Evolutionary conservation across 1,140 invertebrate genomes (phyloP), one percentile per base, ranked within the genome.

Genomic region (Parasteatoda tepidariorum): DNA sequence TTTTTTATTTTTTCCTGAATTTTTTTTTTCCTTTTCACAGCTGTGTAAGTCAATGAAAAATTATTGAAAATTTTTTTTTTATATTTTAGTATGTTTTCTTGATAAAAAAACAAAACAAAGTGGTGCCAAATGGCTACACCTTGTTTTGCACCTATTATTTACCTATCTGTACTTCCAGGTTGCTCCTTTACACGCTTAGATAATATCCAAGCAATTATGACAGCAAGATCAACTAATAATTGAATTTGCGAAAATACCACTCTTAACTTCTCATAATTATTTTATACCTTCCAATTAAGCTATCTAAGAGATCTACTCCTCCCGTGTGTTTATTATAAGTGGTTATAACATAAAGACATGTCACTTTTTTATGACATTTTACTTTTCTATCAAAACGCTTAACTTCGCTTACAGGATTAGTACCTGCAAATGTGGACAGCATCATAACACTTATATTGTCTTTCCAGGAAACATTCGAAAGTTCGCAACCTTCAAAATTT

Each of bases 251-350:
- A 68, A 68, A 68, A 41, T 68, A 68, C 41, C 41, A 68, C 11
- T 38, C 5, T 41, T 41, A 34, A n/a, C 31, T 38, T 68, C 31
- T 30, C 31, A 68, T 34, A 15, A 34, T 34, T 33, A 38, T 38
- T 41, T 68, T 68, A 34, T 68, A 68, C 3, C 66, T 68, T 38
- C 66, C 66, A 68, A 68, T 34, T 24, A 68, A 34, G 31, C 66
- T 68, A 26, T 68, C 66, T 34, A 68, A 22, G 3, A 68, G n/a
- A 24, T 68, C 31, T 3, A 68, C 66, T 13, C 66, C 66, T 9
- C 66, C 31, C 34, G 38, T 68, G 33, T 41, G 66, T 24, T 68
- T 68, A 38, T 68, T 68, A n/a, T 34, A 68, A 34, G 34, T 68
- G 30, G 34, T 38, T 68, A 68, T 68, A n/a, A 68, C 3, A 38